Evolutionary conservation across 2,888 invertebrate genomes (phyloP).

Genomic region (Fragum sueziense): DNA sequence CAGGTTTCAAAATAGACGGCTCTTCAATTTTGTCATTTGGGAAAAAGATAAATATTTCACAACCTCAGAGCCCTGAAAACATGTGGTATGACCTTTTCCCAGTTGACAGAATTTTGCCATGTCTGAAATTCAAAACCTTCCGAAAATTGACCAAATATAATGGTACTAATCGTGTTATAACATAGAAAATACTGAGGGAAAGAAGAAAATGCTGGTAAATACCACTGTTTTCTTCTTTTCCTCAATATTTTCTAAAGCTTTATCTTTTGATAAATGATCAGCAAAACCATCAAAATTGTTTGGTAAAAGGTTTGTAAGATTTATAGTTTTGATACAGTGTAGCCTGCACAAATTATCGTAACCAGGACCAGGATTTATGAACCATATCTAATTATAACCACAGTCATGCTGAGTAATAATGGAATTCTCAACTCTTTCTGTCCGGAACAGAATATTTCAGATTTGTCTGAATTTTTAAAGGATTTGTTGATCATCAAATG

Average conservation of each 20-base stretch:
- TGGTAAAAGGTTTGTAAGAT: not conserved
- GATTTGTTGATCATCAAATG: too few species aligned
- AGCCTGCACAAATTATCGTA: slow-evolving; percentile 9
- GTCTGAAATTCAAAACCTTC: not conserved
- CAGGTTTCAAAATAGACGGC: too few species aligned
- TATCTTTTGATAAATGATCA: too few species aligned
- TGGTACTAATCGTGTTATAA: too few species aligned
- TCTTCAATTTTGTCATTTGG: too few species aligned
- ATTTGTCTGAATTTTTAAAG: too few species aligned
- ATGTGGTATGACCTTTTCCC: slow-evolving; percentile 24
- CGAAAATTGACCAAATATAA: not conserved
- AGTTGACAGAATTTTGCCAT: not conserved
- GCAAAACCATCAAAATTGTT: not conserved
- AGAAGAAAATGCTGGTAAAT: not conserved
- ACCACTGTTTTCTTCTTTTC: not conserved
- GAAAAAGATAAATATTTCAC: too few species aligned
- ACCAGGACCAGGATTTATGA: slow-evolving; percentile 33
- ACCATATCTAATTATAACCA: slow-evolving; percentile 20
- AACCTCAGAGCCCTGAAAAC: slow-evolving; percentile 10
- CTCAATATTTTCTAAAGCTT: too few species aligned
- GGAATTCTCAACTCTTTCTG: not conserved
- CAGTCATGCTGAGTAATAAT: not conserved
- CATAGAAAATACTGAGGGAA: too few species aligned
- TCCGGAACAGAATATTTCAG: not conserved
- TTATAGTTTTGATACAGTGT: not conserved